A percentile compares a stretch with the other conserved stretches of the same genome.
Evolutionary conservation across 1,140 invertebrate genomes (phyloP).

Genomic region (Meteorus sp.): DNA sequence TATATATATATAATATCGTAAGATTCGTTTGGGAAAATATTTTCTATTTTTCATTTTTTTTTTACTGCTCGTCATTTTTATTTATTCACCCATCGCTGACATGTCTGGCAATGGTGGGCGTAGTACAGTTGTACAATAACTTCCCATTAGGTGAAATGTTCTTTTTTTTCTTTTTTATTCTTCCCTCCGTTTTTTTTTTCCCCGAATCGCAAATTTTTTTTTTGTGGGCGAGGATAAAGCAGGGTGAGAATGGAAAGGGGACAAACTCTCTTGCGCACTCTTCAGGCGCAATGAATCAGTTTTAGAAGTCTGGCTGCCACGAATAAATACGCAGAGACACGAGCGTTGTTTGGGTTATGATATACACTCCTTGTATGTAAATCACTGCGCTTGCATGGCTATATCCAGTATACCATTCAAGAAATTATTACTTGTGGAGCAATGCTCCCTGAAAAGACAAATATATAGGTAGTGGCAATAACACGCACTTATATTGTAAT

Average conservation of each 20-base stretch:
- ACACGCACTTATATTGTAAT: not conserved
- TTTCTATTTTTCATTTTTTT: not conserved
- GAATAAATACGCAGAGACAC: slow-evolving; percentile 9
- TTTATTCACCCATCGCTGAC: not conserved
- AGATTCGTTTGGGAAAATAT: not conserved
- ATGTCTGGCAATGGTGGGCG: not conserved
- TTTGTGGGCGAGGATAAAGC: not conserved
- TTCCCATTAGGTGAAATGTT: slow-evolving; percentile 22
- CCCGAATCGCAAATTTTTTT: too few relatives aligned
- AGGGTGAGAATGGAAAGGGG: slow-evolving; percentile 5
- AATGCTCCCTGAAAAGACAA: slow-evolving; percentile 3
- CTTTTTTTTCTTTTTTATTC: not conserved
- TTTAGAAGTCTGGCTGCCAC: slow-evolving; percentile 21
- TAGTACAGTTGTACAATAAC: slow-evolving; percentile 22
- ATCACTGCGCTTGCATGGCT: slow-evolving; percentile 18
- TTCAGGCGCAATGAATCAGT: slow-evolving; percentile 28
- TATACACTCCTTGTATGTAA: slow-evolving; percentile 27
- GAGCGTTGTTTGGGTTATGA: slow-evolving; percentile 22
- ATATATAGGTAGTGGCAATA: not conserved
- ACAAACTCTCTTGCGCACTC: slow-evolving; percentile 11
- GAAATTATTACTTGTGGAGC: not conserved
- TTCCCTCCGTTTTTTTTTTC: slow-evolving; percentile 8
- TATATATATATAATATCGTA: too few relatives aligned
- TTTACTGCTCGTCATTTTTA: not conserved
- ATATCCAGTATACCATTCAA: slow-evolving; percentile 4